These are phyloP conservation scores for Colossoma macropomum DNA, from an alignment of 2,113 vertebrate species.

Conservation along the genomic window DNA sequence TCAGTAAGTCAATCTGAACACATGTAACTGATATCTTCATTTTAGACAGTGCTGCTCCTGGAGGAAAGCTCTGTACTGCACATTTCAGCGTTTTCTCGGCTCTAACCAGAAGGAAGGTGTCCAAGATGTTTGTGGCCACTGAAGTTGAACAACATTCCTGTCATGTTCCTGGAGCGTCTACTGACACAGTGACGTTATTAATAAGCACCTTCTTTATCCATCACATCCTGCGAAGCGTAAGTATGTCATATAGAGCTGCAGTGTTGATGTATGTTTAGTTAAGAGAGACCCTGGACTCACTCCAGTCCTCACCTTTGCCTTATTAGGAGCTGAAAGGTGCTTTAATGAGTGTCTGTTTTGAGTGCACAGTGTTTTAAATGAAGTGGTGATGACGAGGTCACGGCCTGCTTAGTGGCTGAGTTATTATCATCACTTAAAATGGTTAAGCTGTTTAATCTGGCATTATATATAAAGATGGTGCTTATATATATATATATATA, in stretches of 20 bases:
- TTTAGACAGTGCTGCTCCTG: no score
- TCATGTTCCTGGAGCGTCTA: background rate
- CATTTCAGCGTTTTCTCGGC: no score
- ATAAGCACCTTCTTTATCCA: background rate
- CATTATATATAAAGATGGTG: no score
- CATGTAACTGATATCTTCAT: no score
- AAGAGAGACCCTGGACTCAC: no score
- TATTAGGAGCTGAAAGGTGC: conserved; percentile 13
- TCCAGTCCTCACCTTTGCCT: background rate
- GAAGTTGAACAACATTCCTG: background rate
- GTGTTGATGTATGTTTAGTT: no score
- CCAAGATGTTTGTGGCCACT: no score
- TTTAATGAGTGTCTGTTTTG: background rate
- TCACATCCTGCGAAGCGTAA: background rate
- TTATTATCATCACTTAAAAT: background rate
- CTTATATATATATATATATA: no score
- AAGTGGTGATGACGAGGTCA: background rate
- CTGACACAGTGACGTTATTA: background rate
- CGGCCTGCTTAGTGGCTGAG: background rate
- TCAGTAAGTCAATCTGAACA: no score
- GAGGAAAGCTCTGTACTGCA: no score
- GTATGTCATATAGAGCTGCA: no score
- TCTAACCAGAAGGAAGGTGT: no score
- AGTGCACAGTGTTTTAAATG: background rate
- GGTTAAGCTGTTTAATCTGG: background rate